phyloP scores from a whole-genome alignment of 2,113 vertebrate genomes.

The Toxotes jaculatrix region DNA sequence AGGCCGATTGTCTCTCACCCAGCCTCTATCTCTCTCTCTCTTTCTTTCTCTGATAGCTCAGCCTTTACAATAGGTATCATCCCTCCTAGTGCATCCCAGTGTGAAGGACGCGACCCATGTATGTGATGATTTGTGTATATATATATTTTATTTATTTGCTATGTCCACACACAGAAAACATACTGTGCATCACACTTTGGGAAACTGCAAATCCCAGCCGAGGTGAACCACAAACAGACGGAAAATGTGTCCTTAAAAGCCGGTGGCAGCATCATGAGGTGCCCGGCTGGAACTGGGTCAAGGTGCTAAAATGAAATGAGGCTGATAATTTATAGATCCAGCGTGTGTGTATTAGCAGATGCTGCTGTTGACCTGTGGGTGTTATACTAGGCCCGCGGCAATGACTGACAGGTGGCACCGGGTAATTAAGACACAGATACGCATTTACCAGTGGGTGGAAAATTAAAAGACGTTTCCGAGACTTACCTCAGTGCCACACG shows the following conservation, averaged over 20 bases:
- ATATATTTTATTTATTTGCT: background rate
- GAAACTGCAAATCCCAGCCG: background rate
- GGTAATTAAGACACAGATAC: conserved; percentile 36
- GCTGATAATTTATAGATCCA: conserved; percentile 1
- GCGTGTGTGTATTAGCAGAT: conserved; percentile 13
- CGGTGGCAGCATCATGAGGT: background rate
- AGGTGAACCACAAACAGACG: background rate
- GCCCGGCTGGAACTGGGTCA: conserved; percentile 8
- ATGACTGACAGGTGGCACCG: conserved; percentile 70
- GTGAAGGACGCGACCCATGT: background rate
- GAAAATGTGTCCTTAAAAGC: background rate
- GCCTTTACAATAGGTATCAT: conserved; percentile 27
- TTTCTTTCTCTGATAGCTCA: conserved; percentile 4
- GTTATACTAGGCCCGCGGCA: conserved; percentile 41
- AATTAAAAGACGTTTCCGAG: background rate
- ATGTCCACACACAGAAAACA: background rate
- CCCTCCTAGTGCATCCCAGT: conserved; percentile 10
- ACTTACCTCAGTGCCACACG: conserved; percentile 94
- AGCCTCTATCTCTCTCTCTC: background rate
- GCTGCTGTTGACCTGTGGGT: conserved; percentile 41
- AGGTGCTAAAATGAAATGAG: conserved; percentile 1
- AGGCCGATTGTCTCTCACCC: conserved; percentile 16
- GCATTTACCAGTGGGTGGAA: background rate
- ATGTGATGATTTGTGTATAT: conserved; percentile 6
- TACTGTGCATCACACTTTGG: background rate